Base-by-base conservation (phyloP, 2,888 invertebrate genomes). In the Furcula furcula region DNA sequence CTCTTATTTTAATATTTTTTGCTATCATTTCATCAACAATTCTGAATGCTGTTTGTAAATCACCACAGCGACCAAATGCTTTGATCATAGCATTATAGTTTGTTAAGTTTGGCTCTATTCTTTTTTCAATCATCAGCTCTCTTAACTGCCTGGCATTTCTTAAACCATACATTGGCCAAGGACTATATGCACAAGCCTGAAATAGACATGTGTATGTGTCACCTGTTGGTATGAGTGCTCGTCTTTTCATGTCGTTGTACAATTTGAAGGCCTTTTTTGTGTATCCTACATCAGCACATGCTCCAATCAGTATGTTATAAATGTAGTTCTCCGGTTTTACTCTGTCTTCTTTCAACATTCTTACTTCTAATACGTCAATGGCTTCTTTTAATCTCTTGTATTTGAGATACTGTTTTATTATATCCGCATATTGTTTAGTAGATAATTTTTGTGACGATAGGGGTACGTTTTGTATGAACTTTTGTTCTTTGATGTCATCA, bases 11-110 rank as follows among this genome's bases (percentile, higher is more conserved):
- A 9, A 95, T 78, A 31, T 89, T 81, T 37, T 92, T 92, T 25
- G 91, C 84, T 1, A 89, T 64, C 94, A 97, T 96, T 87, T 97
- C 95, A 84, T 98, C 97, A 1, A 94, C 94, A 36, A 98, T 73
- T 65, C 90, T 70, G 76, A 97, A 97, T 1, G 97, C 95, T 20
- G 92, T 93, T 36, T 91, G 65, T 10, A 96, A 69, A 70, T 96
- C 94, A 0, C 95, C 94, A 77, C 95, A 94, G 40, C 94, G 89
- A 0, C 96, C 97, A 84, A 95, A 98, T 1, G 97, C 96, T 88
- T 97, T 97, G 18, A 98, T 95, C 94, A 98, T 95, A 2, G 94
- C 92, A 87, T 97, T 94, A 65, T 95, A 97, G 64, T 94, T 95
- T 4, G 92, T 92, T 1, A 91, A 73, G 68, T 96, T 96, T 2